Conservation (phyloP, 2,888 invertebrate species). For the Gymnoscelis rufifasciata region DNA sequence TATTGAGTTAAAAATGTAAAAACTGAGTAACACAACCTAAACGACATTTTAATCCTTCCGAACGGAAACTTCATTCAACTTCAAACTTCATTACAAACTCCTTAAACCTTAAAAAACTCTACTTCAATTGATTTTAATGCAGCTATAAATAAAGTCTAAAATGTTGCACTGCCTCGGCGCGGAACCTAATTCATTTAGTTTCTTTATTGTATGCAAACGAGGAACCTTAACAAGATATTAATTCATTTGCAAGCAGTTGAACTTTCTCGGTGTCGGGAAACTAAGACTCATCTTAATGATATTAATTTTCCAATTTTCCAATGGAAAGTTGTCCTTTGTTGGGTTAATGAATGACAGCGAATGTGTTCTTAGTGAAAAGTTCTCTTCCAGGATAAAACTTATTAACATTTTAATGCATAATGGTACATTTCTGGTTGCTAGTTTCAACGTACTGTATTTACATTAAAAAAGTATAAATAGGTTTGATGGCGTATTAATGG, state of each 20-base stretch:
- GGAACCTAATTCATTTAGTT: slow-evolving; percentile 38
- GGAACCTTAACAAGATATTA: slow-evolving; percentile 36
- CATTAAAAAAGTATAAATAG: too few species aligned
- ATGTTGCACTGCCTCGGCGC: slow-evolving; percentile 1
- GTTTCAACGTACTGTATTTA: too few species aligned
- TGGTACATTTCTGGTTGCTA: too few species aligned
- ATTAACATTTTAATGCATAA: too few species aligned
- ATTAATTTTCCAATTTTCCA: slow-evolving; percentile 31
- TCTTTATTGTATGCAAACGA: slow-evolving; percentile 54
- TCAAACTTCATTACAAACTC: too few species aligned
- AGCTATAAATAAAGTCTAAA: slow-evolving; percentile 5
- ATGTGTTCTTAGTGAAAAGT: slow-evolving; percentile 8
- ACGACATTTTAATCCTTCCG: slow-evolving; percentile 1
- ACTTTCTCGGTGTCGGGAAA: slow-evolving; percentile 21
- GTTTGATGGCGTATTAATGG: too few species aligned
- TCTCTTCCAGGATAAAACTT: slow-evolving; percentile 2
- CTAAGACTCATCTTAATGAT: slow-evolving; percentile 23
- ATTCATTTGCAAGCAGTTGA: slow-evolving; percentile 35
- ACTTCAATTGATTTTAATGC: background rate
- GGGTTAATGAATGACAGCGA: slow-evolving; percentile 8
- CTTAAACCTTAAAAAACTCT: too few species aligned
- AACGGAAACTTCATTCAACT: slow-evolving; percentile 3
- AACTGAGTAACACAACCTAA: background rate
- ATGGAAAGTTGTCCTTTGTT: slow-evolving; percentile 26
- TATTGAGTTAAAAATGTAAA: slow-evolving; percentile 1